A percentile compares a stretch with the other conserved stretches of the same genome.
Conservation (phyloP, 2,797 vertebrate genomes). For the Chelon auratus region DNA sequence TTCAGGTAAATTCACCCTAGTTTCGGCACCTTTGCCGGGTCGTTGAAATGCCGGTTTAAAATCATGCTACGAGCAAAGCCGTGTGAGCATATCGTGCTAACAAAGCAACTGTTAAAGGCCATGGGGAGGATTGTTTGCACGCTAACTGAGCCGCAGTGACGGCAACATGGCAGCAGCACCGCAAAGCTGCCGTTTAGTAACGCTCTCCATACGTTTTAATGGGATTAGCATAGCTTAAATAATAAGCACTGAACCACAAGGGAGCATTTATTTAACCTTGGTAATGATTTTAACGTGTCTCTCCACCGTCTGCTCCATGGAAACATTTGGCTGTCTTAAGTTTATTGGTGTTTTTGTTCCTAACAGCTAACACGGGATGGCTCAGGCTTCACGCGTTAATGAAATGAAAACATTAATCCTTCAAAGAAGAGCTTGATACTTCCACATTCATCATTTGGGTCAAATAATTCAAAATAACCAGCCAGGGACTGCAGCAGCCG, state of each 20-base stretch:
- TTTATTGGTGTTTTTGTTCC: not conserved
- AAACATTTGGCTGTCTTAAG: not conserved
- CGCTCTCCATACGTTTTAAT: not conserved
- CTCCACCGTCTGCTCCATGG: not conserved
- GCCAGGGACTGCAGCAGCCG: not conserved
- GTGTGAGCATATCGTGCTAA: not conserved
- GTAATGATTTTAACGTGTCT: not conserved
- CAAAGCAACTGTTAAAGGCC: not conserved
- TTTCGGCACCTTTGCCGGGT: not conserved
- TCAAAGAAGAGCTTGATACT: not conserved
- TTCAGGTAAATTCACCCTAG: conserved; percentile 71
- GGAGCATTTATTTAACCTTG: not conserved
- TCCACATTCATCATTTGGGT: not conserved
- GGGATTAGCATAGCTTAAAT: not conserved
- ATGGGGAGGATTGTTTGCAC: conserved; percentile 33
- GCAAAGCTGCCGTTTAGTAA: not conserved
- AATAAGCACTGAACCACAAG: not conserved
- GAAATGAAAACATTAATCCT: not conserved
- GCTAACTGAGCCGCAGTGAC: conserved; percentile 43
- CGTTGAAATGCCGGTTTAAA: not conserved
- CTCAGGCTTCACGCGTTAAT: not conserved
- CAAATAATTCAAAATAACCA: not conserved
- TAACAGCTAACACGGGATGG: not conserved
- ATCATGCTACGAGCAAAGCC: accelerated
- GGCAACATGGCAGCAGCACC: conserved; percentile 78